Evolutionary conservation across 2,888 invertebrate genomes (phyloP), one percentile per base, ranked within the genome.

Genomic region (Furcula furcula): DNA sequence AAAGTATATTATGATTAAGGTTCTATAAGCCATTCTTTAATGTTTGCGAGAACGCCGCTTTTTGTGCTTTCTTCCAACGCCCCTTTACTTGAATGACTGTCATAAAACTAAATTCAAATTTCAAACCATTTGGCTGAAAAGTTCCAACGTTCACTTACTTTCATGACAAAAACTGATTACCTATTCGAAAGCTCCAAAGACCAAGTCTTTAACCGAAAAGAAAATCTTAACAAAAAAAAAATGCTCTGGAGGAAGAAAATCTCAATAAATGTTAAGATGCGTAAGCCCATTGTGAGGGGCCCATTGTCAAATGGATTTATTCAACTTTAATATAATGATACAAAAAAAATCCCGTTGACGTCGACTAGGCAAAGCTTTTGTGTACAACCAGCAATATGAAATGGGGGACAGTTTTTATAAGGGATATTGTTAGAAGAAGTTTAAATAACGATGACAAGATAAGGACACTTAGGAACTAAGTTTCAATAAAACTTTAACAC

Each of bases 261-360:
- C 29, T 55, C 31, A 36, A 55, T 40, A 36, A 27, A 46, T 30
- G 37, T 27, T 37, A 39, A 41, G 31, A 36, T 19, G 25, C 34
- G 37, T 28, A 32, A 34, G 29, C 6, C 35, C 16, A 36, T 52
- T 51, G 38, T 51, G 32, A 35, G 10, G 20, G 11, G 12, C 12
- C 23, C 12, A 34, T 46, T 31, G 31, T 31, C 19, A 23, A 25
- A 10, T 0, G 27, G 26, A 29, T 33, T 55, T 44, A 37, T 55
- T 37, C 44, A 40, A 29, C 40, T 38, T 40, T 37, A 55, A 44
- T 41, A 23, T 23, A 23, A 12, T 13, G 23, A 12, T 23, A 23
- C 12, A 23, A 4, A 23, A 36, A 31, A n/a, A n/a, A 37, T 25
- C 20, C 4, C 2, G 22, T 7, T 36, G 22, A 41, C 16, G 25